A percentile compares a stretch with the other conserved stretches of the same genome.
Evolutionary conservation across 2,797 vertebrate genomes (phyloP).

Genomic region (Crocodylus rhombifer): DNA sequence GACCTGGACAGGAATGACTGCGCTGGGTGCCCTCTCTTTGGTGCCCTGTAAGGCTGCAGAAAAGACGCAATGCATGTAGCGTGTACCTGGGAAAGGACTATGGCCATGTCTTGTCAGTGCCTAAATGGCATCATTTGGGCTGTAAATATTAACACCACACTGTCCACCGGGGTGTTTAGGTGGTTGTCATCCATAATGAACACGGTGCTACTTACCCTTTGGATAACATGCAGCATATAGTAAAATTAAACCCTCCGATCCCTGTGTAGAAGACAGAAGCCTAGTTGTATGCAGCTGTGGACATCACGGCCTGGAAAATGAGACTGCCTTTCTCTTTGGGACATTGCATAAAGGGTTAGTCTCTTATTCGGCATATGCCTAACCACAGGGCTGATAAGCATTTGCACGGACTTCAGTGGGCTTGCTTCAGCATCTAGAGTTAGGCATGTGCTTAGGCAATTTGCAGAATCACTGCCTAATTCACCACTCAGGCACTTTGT

Average conservation of each 20-base stretch:
- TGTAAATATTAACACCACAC: background rate
- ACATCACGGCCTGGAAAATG: background rate
- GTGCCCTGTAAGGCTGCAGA: no score
- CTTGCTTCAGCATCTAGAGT: background rate
- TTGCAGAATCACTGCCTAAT: background rate
- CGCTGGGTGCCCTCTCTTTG: background rate
- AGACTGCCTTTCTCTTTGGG: accelerated
- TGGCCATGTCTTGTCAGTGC: background rate
- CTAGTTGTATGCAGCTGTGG: accelerated
- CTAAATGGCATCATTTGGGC: background rate
- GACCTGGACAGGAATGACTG: background rate
- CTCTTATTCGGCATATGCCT: background rate
- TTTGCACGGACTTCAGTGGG: background rate
- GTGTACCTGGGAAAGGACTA: background rate
- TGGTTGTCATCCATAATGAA: no score
- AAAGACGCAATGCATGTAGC: no score
- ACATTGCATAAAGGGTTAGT: accelerated
- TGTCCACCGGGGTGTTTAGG: background rate
- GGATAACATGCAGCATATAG: no score
- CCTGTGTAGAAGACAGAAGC: no score
- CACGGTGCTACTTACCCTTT: no score
- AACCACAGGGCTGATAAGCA: background rate
- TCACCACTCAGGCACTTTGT: background rate
- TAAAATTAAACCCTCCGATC: no score
- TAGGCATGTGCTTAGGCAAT: background rate